Conservation (phyloP, 2,797 vertebrate species). For the Lindbergichthys nudifrons region DNA sequence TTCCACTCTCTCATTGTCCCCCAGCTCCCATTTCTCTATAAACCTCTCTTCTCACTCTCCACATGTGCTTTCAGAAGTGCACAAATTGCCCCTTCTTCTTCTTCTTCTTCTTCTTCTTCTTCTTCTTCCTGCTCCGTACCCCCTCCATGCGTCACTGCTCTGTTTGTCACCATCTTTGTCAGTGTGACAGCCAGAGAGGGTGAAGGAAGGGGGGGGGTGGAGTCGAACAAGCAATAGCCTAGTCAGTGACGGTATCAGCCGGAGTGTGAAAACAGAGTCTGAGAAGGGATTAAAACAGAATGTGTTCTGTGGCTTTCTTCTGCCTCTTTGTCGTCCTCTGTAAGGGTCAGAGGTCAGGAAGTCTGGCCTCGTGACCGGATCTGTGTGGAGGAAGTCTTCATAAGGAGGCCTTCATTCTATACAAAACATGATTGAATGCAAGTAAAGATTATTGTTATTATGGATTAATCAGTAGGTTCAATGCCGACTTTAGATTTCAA, state of each 20-base stretch:
- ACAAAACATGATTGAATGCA: not conserved
- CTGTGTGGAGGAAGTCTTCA: not conserved
- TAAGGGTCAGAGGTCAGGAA: constrained; percentile 59
- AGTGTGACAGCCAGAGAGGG: constrained; percentile 8
- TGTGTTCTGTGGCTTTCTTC: constrained; percentile 35
- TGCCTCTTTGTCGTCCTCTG: constrained; percentile 35
- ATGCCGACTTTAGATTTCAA: not conserved
- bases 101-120: constrained; percentile 28
- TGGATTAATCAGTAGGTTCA: not conserved
- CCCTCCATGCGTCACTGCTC: constrained; percentile 20
- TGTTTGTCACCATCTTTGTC: constrained; percentile 38
- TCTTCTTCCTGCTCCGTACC: constrained; percentile 16
- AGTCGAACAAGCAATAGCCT: constrained; percentile 13
- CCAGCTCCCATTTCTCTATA: constrained; percentile 29
- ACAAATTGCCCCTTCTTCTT: constrained; percentile 19
- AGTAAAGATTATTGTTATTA: not conserved
- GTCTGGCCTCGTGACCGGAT: constrained; percentile 31
- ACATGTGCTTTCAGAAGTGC: constrained; percentile 45
- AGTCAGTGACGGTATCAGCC: constrained; percentile 16
- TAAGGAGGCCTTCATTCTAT: not conserved
- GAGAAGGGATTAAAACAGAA: constrained; percentile 56
- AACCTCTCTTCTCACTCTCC: constrained; percentile 30
- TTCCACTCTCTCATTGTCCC: constrained; percentile 39
- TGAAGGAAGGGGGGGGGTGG: not conserved
- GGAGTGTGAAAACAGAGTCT: constrained; percentile 46